Evolutionary conservation across 30 jellyfish, hydroid and myxozoan genomes (phyloP), one percentile per base, ranked within the genome.

Genomic region (Hydractinia symbiolongicarpus): DNA sequence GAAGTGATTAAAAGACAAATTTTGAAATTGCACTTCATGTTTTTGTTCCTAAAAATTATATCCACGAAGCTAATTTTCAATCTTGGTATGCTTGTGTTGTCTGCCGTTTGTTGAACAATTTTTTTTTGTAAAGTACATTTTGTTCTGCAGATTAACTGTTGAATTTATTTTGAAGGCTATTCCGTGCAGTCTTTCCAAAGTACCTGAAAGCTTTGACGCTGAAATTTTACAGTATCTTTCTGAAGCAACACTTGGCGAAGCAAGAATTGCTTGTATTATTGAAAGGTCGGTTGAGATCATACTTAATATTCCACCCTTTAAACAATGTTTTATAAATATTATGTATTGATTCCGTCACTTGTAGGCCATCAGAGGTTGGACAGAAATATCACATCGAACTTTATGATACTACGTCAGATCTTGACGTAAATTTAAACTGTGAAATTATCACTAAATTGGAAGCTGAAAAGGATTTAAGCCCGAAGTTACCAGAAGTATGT

Each of bases 401-500:
- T 56, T 84, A 78, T 80, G 95, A 85, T 66, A 75, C 89, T 15
- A 52, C 88, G 57, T 7, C 88, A 9, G 93, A 64, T 4, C 68
- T 72, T 13, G 95, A 76, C 16, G 67, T 84, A 0, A 85, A 76
- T 76, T 76, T 89, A 86, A 89, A 89, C 53, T 77, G 60, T 44
- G 86, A 81, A 19, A 14, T 89, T n/a, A 70, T 74, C 5, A 44
- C 53, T 5, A 53, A 69, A 66, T 61, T 79, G 7, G 84, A 79
- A 61, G 69, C 67, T 62, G 97, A 84, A 61, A 83, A 73, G 55
- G 67, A 71, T 72, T 82, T 30, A 61, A 79, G 75, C 53, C 97
- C 84, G 55, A 55, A 17, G 5, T 67, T 89, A 8, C 95, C 97
- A 8, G 76, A 75, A 92, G 97, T 89, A 71, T 44, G 67, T 71